phyloP scores from a whole-genome alignment of 2,888 invertebrate species.

The Caenorhabditis doughertyi region DNA sequence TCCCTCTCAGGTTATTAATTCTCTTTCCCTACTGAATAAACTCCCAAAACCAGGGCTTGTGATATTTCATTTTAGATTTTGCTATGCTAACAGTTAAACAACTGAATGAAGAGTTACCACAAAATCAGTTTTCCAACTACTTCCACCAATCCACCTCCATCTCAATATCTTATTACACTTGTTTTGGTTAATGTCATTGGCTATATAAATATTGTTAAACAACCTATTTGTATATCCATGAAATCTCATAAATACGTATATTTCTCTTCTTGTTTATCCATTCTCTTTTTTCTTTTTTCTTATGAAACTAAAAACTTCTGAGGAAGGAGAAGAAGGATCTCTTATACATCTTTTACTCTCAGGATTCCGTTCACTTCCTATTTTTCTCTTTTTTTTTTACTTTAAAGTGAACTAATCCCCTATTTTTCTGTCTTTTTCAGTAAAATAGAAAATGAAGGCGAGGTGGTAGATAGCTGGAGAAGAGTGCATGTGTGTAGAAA shows the following conservation, averaged over 20 bases:
- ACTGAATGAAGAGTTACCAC: too few species aligned
- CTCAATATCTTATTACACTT: too few species aligned
- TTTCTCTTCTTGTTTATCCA: constrained; percentile 47
- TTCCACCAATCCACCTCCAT: too few species aligned
- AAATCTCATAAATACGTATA: constrained; percentile 48
- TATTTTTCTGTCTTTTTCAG: constrained; percentile 12
- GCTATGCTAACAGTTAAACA: too few species aligned
- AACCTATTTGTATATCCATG: constrained; percentile 28
- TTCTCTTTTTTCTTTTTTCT: constrained; percentile 27
- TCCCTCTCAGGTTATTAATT: constrained; percentile 15
- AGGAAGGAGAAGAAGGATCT: constrained; percentile 23
- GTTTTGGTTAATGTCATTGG: not conserved
- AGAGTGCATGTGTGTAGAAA: constrained; percentile 36
- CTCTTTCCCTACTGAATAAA: constrained; percentile 16
- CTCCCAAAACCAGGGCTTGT: constrained; percentile 25
- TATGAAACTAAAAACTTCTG: constrained; percentile 35
- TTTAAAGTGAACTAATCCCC: not conserved
- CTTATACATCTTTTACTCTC: constrained; percentile 23
- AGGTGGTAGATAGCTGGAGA: constrained; percentile 29
- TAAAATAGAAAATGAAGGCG: constrained; percentile 44
- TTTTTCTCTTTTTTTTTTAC: not conserved
- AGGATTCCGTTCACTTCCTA: constrained; percentile 36
- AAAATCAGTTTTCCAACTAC: too few species aligned
- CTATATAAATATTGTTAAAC: constrained; percentile 25
- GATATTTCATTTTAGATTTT: constrained; percentile 49